Percentiles rank a stretch among this genome's conserved stretches.
Conservation (phyloP, 2,797 vertebrate genomes). For the Halcyon smyrnensis region DNA sequence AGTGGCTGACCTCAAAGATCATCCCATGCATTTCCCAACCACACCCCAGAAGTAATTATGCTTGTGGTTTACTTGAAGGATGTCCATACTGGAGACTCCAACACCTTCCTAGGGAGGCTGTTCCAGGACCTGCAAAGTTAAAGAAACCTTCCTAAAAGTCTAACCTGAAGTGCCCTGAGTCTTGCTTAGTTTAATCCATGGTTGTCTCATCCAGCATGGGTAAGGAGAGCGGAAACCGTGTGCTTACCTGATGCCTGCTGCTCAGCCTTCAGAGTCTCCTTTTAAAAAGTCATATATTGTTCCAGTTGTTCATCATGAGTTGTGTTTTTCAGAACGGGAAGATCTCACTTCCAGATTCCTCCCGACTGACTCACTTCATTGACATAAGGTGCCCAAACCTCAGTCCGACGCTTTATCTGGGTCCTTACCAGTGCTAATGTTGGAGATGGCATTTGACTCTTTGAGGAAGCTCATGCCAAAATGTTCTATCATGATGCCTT, state of each 20-base stretch:
- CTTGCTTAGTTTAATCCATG: not conserved
- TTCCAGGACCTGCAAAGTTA: not conserved
- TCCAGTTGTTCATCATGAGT: not conserved
- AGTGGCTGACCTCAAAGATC: not conserved
- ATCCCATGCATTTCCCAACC: not conserved
- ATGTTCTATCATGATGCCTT: too few relatives aligned
- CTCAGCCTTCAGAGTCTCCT: not conserved
- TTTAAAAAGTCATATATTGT: not conserved
- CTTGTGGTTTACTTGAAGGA: not conserved
- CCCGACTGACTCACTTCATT: not conserved
- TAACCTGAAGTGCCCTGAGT: not conserved
- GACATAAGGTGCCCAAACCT: not conserved
- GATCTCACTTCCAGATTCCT: not conserved
- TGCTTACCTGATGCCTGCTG: not conserved
- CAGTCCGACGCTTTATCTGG: not conserved
- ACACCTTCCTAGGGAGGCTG: not conserved
- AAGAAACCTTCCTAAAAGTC: not conserved
- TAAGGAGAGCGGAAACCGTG: not conserved
- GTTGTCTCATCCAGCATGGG: not conserved
- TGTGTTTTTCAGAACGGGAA: not conserved
- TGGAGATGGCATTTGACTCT: not conserved
- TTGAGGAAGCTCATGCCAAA: not conserved
- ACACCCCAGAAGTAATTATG: not conserved
- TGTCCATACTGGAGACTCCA: accelerated
- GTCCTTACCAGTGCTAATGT: not conserved